Evolutionary conservation across 2,113 vertebrate genomes (phyloP).

Genomic region (Deroptyus accipitrinus): DNA sequence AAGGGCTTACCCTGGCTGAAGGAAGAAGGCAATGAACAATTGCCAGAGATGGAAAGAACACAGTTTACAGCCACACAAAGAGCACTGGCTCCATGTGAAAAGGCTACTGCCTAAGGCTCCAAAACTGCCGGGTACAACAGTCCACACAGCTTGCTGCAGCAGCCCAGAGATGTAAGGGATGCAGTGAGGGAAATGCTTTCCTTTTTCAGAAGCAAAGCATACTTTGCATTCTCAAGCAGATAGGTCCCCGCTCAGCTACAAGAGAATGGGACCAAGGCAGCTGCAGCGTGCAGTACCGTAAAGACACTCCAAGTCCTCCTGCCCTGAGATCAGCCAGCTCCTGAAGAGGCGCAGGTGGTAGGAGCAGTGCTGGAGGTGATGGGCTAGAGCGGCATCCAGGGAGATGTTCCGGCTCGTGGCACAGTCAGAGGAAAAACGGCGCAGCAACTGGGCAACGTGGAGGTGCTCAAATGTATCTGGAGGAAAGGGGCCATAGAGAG

Average conservation of each 20-base stretch:
- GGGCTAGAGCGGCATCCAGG: constrained; percentile 91
- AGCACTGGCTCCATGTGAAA: not conserved
- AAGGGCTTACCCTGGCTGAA: not conserved
- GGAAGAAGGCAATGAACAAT: not conserved
- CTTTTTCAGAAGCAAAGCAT: constrained; percentile 53
- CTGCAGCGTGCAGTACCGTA: constrained; percentile 86
- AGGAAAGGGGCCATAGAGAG: constrained; percentile 75
- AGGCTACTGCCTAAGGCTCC: not conserved
- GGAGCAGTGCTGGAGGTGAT: constrained; percentile 97
- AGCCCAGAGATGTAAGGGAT: not conserved
- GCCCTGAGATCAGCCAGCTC: constrained; percentile 98
- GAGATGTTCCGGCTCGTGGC: constrained; percentile 81
- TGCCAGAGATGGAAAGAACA: constrained; percentile 2
- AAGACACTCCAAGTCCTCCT: constrained; percentile 94
- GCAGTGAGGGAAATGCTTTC: not conserved
- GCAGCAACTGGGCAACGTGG: constrained; percentile 92
- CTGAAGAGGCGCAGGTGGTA: constrained; percentile 99
- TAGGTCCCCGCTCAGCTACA: constrained; percentile 68
- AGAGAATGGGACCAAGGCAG: constrained; percentile 67
- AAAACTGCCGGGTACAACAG: not conserved
- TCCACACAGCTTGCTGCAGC: constrained; percentile 16
- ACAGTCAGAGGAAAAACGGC: constrained; percentile 90
- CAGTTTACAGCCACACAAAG: not conserved
- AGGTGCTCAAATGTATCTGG: constrained; percentile 91
- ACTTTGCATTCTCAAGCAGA: constrained; percentile 64